Base-by-base conservation (phyloP, 2,888 invertebrate species). In the Drosophila emarginata region DNA sequence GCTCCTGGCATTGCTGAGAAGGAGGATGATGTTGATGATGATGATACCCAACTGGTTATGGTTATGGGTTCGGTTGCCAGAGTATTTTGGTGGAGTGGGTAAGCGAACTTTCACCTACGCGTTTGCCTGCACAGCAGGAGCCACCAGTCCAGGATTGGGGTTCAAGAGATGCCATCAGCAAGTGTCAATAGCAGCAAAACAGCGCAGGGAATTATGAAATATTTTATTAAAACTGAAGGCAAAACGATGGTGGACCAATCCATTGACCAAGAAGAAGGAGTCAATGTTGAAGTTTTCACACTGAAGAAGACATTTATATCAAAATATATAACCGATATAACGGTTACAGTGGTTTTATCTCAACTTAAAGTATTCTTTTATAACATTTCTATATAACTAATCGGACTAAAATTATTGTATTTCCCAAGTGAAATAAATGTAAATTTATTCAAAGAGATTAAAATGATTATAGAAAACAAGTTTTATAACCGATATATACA, bases 101-200 rank as follows among this genome's bases (percentile, higher is more conserved):
- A 4, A 37, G 39, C 50, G 72, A 81, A 81, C 79, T 87, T 80
- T 79, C 81, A 81, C 85, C 83, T 87, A 85, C 80, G 82, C 80
- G 78, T 74, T 72, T 71, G 74, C 72, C 72, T 40, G 71, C 89
- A 74, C 87, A 88, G 88, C 87, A 77, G 87, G 88, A 74, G 79
- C 67, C 71, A 59, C 64, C 40, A 64, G 60, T 21, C 56, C 23
- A 15, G 45, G 5, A 21, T 15, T 15, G 36, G 50, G 62, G 57
- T 45, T 45, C 45, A 21, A 51, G 71, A 77, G 79, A 77, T 74
- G 81, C 77, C 75, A 77, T 86, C 85, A 80, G 83, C 72, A 82
- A 80, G 87, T 86, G 85, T 87, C 85, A 86, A 86, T 86, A 79
- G 80, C 87, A 80, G 80, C 87, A 87, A 87, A 76, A 83, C 72